Percentiles rank a stretch among this genome's conserved stretches.
Conservation (phyloP, 2,797 vertebrate genomes). For the Dallia pectoralis region DNA sequence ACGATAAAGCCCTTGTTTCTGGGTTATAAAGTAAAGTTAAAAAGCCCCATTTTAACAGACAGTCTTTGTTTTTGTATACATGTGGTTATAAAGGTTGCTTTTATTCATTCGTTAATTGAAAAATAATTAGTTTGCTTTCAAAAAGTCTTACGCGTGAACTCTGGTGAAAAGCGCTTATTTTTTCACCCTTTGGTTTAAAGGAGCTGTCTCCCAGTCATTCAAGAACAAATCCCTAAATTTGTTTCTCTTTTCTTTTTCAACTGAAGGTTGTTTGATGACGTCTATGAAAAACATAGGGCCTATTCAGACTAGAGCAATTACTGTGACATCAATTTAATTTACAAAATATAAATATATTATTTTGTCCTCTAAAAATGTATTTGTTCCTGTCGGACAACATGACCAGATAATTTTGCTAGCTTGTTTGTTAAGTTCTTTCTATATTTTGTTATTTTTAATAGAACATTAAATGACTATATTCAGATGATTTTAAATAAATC, state of each 20-base stretch:
- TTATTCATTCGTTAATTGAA: not conserved
- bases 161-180: too few species aligned
- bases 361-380: too few species aligned
- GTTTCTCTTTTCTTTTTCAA: not conserved
- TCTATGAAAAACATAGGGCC: not conserved
- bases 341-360: too few species aligned
- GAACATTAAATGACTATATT: too few species aligned
- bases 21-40: not conserved
- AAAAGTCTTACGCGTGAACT: not conserved
- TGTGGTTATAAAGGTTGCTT: not conserved
- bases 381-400: too few species aligned
- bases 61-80: not conserved
- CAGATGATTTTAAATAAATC: too few species aligned
- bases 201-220: not conserved
- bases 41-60: not conserved
- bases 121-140: not conserved
- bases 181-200: not conserved
- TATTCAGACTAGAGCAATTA: too few species aligned
- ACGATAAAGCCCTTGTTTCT: not conserved
- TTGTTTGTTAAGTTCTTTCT: too few species aligned
- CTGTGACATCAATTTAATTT: too few species aligned
- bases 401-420: too few species aligned
- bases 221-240: not conserved
- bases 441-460: too few species aligned
- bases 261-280: not conserved